These are phyloP conservation scores for Rhamphomyia laevipes DNA, from an alignment of 2,888 invertebrate genomes.

Conservation along the genomic window DNA sequence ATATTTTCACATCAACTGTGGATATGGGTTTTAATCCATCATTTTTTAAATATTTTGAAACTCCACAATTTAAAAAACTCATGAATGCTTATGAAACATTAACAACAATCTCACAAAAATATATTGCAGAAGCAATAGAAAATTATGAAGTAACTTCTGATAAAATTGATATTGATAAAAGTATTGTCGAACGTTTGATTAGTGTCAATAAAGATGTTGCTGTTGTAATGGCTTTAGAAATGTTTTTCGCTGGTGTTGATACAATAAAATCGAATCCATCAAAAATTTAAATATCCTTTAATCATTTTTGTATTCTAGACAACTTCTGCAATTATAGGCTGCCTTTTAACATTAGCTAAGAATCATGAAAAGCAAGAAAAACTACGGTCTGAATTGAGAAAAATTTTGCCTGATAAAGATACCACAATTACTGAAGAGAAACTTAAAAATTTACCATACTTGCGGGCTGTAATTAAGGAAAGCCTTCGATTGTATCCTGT, in stretches of 20 bases:
- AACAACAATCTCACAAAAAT: conserved; percentile 24
- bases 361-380: conserved; percentile 49
- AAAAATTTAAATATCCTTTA: not conserved
- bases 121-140: conserved; percentile 28
- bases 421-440: conserved; percentile 36
- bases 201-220: conserved; percentile 49
- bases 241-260: conserved; percentile 59
- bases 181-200: conserved; percentile 53
- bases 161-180: conserved; percentile 35
- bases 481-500: conserved; percentile 51
- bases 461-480: conserved; percentile 67
- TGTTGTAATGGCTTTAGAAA: conserved; percentile 54
- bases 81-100: conserved; percentile 19
- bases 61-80: conserved; percentile 15
- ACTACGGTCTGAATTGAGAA: conserved; percentile 43
- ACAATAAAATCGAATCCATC: conserved; percentile 43
- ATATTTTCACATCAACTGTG: conserved; percentile 9
- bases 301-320: conserved; percentile 15
- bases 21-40: conserved; percentile 17
- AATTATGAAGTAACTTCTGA: conserved; percentile 20
- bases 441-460: conserved; percentile 43
- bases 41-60: conserved; percentile 16
- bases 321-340: conserved; percentile 39
- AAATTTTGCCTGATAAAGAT: conserved; percentile 33
- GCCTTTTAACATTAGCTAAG: conserved; percentile 46